These are phyloP conservation scores for Leucophenga montana DNA, from an alignment of 2,888 invertebrate genomes.

Conservation along the genomic window DNA sequence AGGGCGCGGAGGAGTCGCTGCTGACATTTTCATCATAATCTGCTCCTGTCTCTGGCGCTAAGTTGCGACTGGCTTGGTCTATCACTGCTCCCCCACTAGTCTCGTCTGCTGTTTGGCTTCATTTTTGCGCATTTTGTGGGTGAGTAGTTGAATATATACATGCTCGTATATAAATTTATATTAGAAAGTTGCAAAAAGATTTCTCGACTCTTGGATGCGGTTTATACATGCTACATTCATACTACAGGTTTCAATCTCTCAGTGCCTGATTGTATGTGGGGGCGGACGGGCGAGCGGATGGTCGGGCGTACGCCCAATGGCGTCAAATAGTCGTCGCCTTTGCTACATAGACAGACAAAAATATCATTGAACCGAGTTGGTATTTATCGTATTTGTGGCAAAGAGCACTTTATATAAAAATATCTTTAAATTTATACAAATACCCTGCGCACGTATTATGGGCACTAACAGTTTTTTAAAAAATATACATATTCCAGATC, in stretches of 20 bases:
- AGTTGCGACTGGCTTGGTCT: neutral
- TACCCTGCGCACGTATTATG: too few relatives aligned
- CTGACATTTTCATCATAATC: conserved; percentile 56
- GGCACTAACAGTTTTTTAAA: too few relatives aligned
- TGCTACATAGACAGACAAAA: neutral
- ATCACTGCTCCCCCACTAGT: neutral
- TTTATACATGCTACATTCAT: neutral
- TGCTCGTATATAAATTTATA: conserved; percentile 3
- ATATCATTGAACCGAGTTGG: conserved; percentile 20
- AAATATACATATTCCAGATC: too few relatives aligned
- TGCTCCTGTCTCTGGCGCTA: too few relatives aligned
- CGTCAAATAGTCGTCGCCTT: conserved; percentile 17
- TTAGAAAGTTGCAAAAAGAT: neutral
- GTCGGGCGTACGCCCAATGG: conserved; percentile 12
- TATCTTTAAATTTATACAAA: too few relatives aligned
- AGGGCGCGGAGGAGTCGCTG: neutral
- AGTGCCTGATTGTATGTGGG: neutral
- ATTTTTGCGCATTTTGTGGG: conserved; percentile 37
- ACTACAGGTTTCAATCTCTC: conserved; percentile 1
- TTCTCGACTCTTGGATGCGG: conserved; percentile 13
- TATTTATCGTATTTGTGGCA: conserved; percentile 5
- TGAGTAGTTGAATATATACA: conserved; percentile 44
- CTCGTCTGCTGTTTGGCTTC: neutral
- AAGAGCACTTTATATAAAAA: neutral
- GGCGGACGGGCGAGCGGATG: neutral